Evolutionary conservation across 1,140 invertebrate genomes (phyloP), one percentile per base, ranked within the genome.

Genomic region (Drosophila lowei): DNA sequence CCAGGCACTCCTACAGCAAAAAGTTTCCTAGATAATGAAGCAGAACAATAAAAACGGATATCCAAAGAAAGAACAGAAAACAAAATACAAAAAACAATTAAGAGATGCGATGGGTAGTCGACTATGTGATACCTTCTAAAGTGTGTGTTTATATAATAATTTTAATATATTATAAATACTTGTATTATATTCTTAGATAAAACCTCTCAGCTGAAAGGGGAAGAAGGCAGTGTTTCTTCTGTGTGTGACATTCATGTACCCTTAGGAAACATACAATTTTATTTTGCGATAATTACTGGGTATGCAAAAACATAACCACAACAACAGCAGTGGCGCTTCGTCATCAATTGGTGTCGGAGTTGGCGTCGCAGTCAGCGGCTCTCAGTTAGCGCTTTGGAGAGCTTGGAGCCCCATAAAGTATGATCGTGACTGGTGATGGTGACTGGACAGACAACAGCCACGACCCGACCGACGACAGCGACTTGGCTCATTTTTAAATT

Each of bases 401-500:
- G 23, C 23, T 25, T 6, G 5, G 23, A 25, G 23, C 23, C 11
- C 34, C 34, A 65, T 57, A 49, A 48, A 16, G 3, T 23, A 8
- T 38, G 34, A 38, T 38, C 34, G 34, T 38, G 34, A 38, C 34
- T 38, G 53, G 34, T 25, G 41, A 21, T 53, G 62, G 50, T 66
- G 68, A 72, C 62, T 72, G 55, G 50, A 68, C 49, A 52, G 42
- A 18, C 49, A 7, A 30, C 57, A 61, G 15, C 60, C n/a, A n/a
- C n/a, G n/a, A n/a, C n/a, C n/a, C n/a, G n/a, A n/a, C n/a, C n/a
- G n/a, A n/a, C 49, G 9, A 30, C 57, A 61, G 15, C 60, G 21
- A 54, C 60, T 73, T 64, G 67, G 75, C 68, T 84, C 75, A 76
- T 84, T 74, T 77, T 25, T 42, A 75, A 62, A 75, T 71, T 65